Evolutionary conservation across 2,797 vertebrate genomes (phyloP).

Genomic region (Protosalanx chinensis): DNA sequence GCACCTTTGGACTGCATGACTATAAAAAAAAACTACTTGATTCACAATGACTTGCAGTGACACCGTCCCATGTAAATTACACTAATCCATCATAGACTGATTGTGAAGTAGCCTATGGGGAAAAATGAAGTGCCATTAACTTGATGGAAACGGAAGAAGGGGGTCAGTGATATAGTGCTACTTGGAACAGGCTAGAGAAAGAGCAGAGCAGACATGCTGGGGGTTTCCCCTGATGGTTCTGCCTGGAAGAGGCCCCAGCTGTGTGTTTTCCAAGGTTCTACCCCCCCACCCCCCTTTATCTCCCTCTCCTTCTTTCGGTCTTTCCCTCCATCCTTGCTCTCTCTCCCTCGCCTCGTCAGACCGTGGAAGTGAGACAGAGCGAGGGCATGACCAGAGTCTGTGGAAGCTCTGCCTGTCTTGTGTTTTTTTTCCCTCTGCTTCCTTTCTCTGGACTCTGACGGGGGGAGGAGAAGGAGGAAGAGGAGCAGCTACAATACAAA

Average conservation of each 20-base stretch:
- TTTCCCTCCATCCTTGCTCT: slow-evolving; percentile 12
- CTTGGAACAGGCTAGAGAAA: slow-evolving; percentile 33
- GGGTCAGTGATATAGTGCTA: slow-evolving; percentile 31
- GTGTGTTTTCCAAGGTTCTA: slow-evolving; percentile 27
- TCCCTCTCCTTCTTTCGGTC: slow-evolving; percentile 19
- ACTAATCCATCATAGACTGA: slow-evolving; percentile 39
- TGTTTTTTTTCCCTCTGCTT: slow-evolving; percentile 50
- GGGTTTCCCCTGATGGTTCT: slow-evolving; percentile 57
- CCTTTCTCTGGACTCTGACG: slow-evolving; percentile 60
- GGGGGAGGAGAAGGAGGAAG: slow-evolving; percentile 31
- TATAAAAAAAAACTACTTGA: slow-evolving; percentile 8
- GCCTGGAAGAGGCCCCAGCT: slow-evolving; percentile 51
- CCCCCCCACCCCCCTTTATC: slow-evolving; percentile 21
- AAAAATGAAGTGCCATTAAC: slow-evolving; percentile 43
- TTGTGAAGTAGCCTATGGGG: slow-evolving; percentile 29
- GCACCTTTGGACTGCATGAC: neutral
- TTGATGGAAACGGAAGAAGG: slow-evolving; percentile 44
- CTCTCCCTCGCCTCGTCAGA: slow-evolving; percentile 27
- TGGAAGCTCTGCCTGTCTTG: slow-evolving; percentile 48
- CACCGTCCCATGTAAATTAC: slow-evolving; percentile 36
- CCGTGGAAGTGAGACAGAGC: slow-evolving; percentile 46
- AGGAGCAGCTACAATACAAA: slow-evolving; percentile 52
- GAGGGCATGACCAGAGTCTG: slow-evolving; percentile 44
- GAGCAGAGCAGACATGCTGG: slow-evolving; percentile 25
- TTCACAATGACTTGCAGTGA: slow-evolving; percentile 28